Base-by-base conservation (phyloP, 2,797 vertebrate genomes). In the Peromyscus aztecus region DNA sequence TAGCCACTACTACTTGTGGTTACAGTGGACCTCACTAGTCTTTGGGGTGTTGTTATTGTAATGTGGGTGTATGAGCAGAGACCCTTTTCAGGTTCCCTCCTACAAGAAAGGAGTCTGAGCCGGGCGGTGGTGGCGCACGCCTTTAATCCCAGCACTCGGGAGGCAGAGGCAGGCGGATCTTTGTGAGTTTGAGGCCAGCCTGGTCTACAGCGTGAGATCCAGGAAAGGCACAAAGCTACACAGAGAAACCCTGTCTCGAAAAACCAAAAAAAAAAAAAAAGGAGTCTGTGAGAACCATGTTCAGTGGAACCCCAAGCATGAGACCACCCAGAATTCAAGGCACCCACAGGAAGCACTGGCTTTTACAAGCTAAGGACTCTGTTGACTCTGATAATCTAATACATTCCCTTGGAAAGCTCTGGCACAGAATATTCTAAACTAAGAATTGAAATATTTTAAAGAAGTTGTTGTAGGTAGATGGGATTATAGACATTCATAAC, bases 341-440 rank as follows among this genome's bases (percentile, higher is more conserved):
- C 40, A 89, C 71, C 7, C 2, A 8, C 34, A 86, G 61, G 17
- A 93, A 61, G 69, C 2, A 4, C 24, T 49, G 34, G 49, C 52
- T 57, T 89, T 89, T 29, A 40, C 6, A 12, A 10, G 24, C 29
- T 59, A 12, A 34, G 27, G 17, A 65, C 46, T 69, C 40, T 61
- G 71, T 65, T 63, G 81, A 43, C 27, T 77, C 81, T 85, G 78
- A 77, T 57, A 69, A 96, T 55, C 85, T 86, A 93, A 69, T 91
- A 34, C 11, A 69, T 67, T 84, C 29, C 57, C 94, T 89, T 65
- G 76, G 37, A 94, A 93, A 91, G 3, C 29, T 81, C 40, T 40
- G 23, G 6, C 27, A 73, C 24, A 77, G 31, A 23, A 2, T 13
- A 86, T 83, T 96, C 61, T 89, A 89, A 95, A 95, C 67, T 71